Conservation (phyloP, 2,888 invertebrate genomes). For the Lathronympha strigana region DNA sequence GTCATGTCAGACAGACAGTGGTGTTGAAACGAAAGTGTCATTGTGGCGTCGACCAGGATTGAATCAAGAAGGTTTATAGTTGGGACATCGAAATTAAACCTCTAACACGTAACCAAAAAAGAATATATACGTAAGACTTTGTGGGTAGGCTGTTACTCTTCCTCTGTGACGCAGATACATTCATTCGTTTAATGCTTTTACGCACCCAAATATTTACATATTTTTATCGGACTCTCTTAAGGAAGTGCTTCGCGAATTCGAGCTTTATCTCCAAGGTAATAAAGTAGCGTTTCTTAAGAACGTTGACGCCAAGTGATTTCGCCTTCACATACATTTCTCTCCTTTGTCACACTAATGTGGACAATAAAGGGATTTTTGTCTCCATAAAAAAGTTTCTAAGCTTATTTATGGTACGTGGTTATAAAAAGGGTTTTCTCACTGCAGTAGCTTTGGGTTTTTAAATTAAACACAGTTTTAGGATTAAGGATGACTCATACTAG, state of each 20-base stretch:
- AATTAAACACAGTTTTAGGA: not conserved
- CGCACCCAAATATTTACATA: constrained; percentile 42
- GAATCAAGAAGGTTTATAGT: too few species aligned
- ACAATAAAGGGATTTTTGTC: constrained; percentile 42
- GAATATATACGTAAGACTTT: not conserved
- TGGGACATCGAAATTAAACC: too few species aligned
- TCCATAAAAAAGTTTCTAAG: constrained; percentile 41
- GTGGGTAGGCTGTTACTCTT: constrained; percentile 12
- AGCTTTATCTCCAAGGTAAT: not conserved
- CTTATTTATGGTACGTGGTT: constrained; percentile 16
- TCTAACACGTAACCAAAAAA: not conserved
- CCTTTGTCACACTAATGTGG: constrained; percentile 42
- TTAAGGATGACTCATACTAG: not conserved
- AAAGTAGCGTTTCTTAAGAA: constrained; percentile 11
- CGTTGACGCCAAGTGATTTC: constrained; percentile 28
- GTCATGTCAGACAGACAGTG: too few species aligned
- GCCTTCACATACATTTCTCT: constrained; percentile 36
- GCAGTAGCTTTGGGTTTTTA: not conserved
- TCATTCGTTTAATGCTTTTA: constrained; percentile 37
- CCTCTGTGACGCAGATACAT: constrained; percentile 33
- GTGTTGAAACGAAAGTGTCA: too few species aligned
- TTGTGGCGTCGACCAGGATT: too few species aligned
- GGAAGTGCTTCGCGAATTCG: constrained; percentile 16
- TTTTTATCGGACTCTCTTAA: constrained; percentile 35
- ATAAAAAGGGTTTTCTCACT: constrained; percentile 15